phyloP scores from a whole-genome alignment of 2,797 vertebrate species.

The Rhynchonycteris naso region DNA sequence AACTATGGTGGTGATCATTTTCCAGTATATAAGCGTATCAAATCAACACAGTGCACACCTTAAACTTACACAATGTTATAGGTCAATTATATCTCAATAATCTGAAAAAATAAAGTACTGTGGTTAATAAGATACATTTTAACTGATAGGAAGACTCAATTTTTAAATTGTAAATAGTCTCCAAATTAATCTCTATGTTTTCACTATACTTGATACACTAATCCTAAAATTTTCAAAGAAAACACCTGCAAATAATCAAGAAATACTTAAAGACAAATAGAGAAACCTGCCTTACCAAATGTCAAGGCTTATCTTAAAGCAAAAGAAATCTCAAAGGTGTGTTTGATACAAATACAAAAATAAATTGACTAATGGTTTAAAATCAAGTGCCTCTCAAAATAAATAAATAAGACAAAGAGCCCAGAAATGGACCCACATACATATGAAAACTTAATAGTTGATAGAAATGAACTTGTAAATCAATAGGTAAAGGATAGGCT shows the following conservation, averaged over 20 bases:
- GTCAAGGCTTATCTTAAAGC: conserved; percentile 13
- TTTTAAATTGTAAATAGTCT: background rate
- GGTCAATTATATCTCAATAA: background rate
- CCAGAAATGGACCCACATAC: background rate
- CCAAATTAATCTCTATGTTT: conserved; percentile 27
- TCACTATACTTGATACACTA: background rate
- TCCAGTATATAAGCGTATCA: background rate
- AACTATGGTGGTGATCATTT: background rate
- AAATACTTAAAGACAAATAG: conserved; percentile 18
- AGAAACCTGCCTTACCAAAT: background rate
- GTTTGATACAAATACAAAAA: background rate
- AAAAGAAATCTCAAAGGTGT: background rate
- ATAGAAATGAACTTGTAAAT: background rate
- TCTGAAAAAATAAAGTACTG: background rate
- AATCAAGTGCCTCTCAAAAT: background rate
- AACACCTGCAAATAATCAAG: background rate
- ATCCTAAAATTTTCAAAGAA: conserved; percentile 16
- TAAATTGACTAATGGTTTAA: background rate
- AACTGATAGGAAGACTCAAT: background rate
- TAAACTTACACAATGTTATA: background rate
- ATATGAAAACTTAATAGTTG: background rate
- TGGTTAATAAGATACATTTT: conserved; percentile 17
- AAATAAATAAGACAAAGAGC: background rate
- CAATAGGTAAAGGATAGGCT: background rate
- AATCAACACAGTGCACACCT: background rate